phyloP scores from a whole-genome alignment of 2,113 vertebrate genomes.

The Barbus barbus region DNA sequence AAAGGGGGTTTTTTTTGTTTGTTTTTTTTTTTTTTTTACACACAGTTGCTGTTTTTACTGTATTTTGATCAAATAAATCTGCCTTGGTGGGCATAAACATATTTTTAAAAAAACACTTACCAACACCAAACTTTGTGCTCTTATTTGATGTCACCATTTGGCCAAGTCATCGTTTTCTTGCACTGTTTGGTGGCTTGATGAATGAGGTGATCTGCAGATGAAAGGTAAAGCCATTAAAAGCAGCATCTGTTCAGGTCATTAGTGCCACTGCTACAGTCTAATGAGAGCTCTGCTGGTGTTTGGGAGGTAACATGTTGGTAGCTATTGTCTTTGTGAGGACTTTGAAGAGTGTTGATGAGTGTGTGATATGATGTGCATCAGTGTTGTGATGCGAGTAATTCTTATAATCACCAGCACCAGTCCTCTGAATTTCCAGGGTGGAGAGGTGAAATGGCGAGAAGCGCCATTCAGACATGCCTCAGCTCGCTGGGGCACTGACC shows the following conservation, averaged over 20 bases:
- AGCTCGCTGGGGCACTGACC: conserved; percentile 51
- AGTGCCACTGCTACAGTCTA: conserved; percentile 42
- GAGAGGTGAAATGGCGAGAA: conserved; percentile 53
- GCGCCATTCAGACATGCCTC: conserved; percentile 60
- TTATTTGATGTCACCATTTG: conserved; percentile 28
- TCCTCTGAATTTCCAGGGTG: conserved; percentile 45
- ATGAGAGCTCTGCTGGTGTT: conserved; percentile 43
- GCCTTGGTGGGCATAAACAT: background rate
- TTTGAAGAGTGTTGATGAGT: background rate
- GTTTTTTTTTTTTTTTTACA: no score
- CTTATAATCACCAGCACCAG: background rate
- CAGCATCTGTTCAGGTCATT: conserved; percentile 55
- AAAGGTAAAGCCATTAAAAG: conserved; percentile 57
- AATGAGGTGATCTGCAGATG: conserved; percentile 12
- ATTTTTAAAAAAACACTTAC: background rate
- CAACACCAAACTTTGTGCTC: background rate
- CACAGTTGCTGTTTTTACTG: no score
- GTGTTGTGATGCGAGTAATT: background rate
- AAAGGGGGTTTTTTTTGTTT: background rate
- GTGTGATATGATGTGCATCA: background rate
- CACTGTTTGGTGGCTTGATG: conserved; percentile 22
- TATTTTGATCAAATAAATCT: background rate
- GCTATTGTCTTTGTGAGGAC: conserved; percentile 19
- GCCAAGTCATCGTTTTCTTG: background rate
- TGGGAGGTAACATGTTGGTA: conserved; percentile 35